Evolutionary conservation across 2,888 invertebrate species (phyloP).

Genomic region (Syrphus vitripennis): DNA sequence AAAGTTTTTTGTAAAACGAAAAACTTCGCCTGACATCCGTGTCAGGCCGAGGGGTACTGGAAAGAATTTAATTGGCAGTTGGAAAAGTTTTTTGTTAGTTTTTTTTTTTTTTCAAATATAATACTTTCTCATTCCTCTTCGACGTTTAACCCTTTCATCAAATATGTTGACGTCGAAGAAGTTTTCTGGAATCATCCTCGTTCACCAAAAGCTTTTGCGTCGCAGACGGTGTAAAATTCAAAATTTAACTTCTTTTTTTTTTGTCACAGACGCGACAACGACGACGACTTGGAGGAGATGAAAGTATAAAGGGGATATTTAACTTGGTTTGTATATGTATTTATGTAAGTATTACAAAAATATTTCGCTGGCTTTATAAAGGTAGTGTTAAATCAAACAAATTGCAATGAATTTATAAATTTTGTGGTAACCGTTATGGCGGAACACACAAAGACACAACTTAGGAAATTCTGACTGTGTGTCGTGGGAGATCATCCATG

Average conservation of each 20-base stretch:
- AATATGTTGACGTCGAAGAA: slow-evolving; percentile 56
- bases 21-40: slow-evolving; percentile 50
- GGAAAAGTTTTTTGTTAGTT: slow-evolving; percentile 46
- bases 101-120: neutral
- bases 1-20: slow-evolving; percentile 29
- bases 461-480: neutral
- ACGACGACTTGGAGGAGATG: no score
- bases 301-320: neutral
- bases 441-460: neutral
- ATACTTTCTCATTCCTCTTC: neutral
- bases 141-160: slow-evolving; percentile 56
- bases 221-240: slow-evolving; percentile 46
- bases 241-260: slow-evolving; percentile 43
- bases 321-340: neutral
- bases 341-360: neutral
- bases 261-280: neutral
- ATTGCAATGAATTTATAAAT: slow-evolving; percentile 70
- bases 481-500: neutral
- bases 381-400: slow-evolving; percentile 63
- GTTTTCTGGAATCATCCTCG: slow-evolving; percentile 44
- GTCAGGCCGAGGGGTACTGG: neutral
- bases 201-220: neutral
- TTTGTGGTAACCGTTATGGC: slow-evolving; percentile 63
- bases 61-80: slow-evolving; percentile 65
- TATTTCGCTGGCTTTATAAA: neutral